Evolutionary conservation across 2,113 vertebrate species (phyloP).

Genomic region (Callocephalon fimbriatum): DNA sequence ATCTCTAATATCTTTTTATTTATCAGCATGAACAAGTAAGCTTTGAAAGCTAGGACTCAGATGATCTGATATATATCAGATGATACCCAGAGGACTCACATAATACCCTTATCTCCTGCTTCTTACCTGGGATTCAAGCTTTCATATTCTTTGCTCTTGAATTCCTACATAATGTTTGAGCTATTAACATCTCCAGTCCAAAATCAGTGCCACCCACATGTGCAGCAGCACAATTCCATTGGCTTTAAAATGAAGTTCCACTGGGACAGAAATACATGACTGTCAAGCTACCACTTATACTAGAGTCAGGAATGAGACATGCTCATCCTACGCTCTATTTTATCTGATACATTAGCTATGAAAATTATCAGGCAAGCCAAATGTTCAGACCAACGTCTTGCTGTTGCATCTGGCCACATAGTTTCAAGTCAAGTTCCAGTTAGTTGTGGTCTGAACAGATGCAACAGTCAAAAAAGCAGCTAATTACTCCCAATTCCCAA

Average conservation of each 20-base stretch:
- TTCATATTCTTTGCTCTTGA: background rate
- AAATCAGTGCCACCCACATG: background rate
- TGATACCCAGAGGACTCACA: background rate
- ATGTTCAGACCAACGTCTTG: background rate
- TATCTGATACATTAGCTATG: conserved; percentile 50
- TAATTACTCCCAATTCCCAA: conserved; percentile 38
- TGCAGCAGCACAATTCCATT: background rate
- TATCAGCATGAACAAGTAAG: background rate
- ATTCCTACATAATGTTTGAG: rapidly evolving
- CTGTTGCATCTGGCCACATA: background rate
- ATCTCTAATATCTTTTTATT: background rate
- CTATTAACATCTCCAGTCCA: background rate
- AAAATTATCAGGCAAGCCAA: conserved; percentile 32
- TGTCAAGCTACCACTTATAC: background rate
- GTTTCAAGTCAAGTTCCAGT: conserved; percentile 34
- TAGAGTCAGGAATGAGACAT: background rate
- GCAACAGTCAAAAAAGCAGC: conserved; percentile 1
- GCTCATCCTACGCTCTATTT: background rate
- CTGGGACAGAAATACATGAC: background rate
- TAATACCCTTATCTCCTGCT: background rate
- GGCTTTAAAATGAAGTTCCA: background rate
- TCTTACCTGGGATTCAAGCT: background rate
- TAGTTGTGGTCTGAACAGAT: conserved; percentile 27
- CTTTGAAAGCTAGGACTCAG: background rate
- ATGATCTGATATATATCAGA: background rate